Percentiles rank a stretch among this genome's conserved stretches.
Conservation (phyloP, 2,888 invertebrate species). For the Allygus modestus region DNA sequence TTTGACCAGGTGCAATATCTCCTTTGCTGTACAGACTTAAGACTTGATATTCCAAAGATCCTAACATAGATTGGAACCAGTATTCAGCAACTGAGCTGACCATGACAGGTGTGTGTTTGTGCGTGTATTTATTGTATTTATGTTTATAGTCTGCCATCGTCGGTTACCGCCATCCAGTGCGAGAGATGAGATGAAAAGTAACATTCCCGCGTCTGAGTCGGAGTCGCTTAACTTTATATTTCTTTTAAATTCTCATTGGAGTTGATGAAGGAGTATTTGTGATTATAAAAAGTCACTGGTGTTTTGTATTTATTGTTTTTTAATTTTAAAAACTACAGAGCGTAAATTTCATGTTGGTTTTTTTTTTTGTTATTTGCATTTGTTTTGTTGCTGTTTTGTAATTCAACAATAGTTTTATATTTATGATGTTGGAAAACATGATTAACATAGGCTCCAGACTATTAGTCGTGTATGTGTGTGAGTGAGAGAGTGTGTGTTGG, state of each 20-base stretch:
- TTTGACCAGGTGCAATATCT: slow-evolving; percentile 34
- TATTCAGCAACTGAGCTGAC: slow-evolving; percentile 39
- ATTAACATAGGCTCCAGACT: slow-evolving; percentile 30
- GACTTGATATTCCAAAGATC: slow-evolving; percentile 66
- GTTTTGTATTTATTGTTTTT: slow-evolving; percentile 26
- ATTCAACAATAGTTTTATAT: slow-evolving; percentile 19
- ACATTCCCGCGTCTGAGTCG: slow-evolving; percentile 31
- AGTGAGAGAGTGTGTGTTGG: background rate
- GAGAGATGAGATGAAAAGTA: slow-evolving; percentile 17
- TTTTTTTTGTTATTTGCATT: slow-evolving; percentile 26
- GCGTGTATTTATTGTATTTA: slow-evolving; percentile 46
- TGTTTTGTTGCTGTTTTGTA: slow-evolving; percentile 36
- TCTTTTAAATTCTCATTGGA: background rate
- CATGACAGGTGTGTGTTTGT: slow-evolving; percentile 50
- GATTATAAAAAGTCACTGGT: slow-evolving; percentile 28
- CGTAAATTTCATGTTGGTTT: background rate
- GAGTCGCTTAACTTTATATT: slow-evolving; percentile 10
- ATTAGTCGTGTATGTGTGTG: slow-evolving; percentile 3
- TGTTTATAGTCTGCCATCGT: slow-evolving; percentile 28
- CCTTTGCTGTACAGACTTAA: slow-evolving; percentile 55
- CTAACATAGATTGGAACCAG: slow-evolving; percentile 56
- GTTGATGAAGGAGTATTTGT: background rate
- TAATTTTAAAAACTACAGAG: background rate
- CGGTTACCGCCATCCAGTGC: slow-evolving; percentile 14
- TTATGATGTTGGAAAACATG: background rate